Evolutionary conservation across 2,797 vertebrate species (phyloP).

Genomic region (Heteromormyrus szaboi): DNA sequence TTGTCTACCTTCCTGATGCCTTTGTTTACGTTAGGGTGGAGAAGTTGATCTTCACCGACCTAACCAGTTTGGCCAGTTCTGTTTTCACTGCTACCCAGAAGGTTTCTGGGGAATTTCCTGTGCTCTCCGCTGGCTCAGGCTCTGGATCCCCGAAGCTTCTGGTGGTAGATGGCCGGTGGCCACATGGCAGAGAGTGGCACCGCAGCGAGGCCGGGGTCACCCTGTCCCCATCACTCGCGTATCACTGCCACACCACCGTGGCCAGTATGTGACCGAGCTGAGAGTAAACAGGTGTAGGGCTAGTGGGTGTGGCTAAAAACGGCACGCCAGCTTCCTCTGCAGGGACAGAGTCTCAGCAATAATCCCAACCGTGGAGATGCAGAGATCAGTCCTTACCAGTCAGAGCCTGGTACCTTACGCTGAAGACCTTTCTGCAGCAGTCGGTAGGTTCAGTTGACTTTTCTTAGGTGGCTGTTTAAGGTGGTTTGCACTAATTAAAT

Average conservation of each 20-base stretch:
- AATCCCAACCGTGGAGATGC: not conserved
- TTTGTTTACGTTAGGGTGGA: not conserved
- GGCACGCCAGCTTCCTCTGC: conserved; percentile 30
- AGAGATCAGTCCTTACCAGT: not conserved
- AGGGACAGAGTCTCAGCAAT: not conserved
- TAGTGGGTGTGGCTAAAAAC: conserved; percentile 49
- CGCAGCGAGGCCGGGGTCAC: not conserved
- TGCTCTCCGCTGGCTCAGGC: not conserved
- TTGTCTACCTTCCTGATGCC: not conserved
- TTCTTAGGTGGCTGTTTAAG: not conserved
- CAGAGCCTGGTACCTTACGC: not conserved
- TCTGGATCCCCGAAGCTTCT: not conserved
- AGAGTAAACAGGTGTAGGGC: conserved; percentile 30
- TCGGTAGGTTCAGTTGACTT: not conserved
- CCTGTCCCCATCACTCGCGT: not conserved
- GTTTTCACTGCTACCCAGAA: not conserved
- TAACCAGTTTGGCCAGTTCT: conserved; percentile 20
- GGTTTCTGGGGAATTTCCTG: not conserved
- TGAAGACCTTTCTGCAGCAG: not conserved
- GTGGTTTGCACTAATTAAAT: not conserved
- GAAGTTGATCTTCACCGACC: not conserved
- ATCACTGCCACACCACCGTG: conserved; percentile 13
- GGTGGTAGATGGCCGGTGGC: not conserved
- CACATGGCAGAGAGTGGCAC: not conserved
- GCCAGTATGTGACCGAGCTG: conserved; percentile 3